These are phyloP conservation scores for Nymphalis urticae DNA, from an alignment of 2,888 invertebrate genomes.

Conservation along the genomic window DNA sequence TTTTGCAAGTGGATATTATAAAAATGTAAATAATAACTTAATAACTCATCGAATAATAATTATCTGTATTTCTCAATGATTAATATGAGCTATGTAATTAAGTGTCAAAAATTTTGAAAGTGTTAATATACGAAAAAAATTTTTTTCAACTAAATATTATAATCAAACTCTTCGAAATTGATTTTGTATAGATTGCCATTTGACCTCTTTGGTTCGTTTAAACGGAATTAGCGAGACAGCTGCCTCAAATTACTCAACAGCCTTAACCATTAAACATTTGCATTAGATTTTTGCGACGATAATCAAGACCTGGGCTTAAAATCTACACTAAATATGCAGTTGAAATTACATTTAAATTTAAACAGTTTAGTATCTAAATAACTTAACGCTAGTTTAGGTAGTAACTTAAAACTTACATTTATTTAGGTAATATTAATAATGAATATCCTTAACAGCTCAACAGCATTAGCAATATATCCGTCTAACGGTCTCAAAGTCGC, in stretches of 20 bases:
- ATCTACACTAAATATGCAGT: conserved; percentile 16
- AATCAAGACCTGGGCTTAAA: conserved; percentile 18
- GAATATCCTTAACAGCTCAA: too few relatives aligned
- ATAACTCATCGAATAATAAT: too few relatives aligned
- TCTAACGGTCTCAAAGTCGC: too few relatives aligned
- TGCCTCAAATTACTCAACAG: conserved; percentile 18
- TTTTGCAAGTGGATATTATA: too few relatives aligned
- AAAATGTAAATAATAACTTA: too few relatives aligned
- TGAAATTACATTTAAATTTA: neutral
- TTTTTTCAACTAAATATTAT: conserved; percentile 5
- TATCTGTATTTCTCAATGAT: too few relatives aligned
- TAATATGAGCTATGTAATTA: too few relatives aligned
- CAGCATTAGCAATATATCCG: too few relatives aligned
- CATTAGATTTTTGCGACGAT: conserved; percentile 33
- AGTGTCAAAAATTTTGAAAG: too few relatives aligned
- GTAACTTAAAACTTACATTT: neutral
- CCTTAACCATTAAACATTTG: conserved; percentile 17
- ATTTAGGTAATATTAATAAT: neutral
- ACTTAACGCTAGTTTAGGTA: neutral
- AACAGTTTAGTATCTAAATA: neutral
- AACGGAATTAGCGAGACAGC: conserved; percentile 27
- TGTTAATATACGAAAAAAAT: too few relatives aligned
- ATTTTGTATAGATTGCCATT: conserved; percentile 22
- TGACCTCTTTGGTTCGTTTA: conserved; percentile 28
- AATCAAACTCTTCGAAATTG: neutral